Percentiles rank a stretch among this genome's conserved stretches.
Conservation (phyloP, 2,113 vertebrate genomes). For the Solea solea region DNA sequence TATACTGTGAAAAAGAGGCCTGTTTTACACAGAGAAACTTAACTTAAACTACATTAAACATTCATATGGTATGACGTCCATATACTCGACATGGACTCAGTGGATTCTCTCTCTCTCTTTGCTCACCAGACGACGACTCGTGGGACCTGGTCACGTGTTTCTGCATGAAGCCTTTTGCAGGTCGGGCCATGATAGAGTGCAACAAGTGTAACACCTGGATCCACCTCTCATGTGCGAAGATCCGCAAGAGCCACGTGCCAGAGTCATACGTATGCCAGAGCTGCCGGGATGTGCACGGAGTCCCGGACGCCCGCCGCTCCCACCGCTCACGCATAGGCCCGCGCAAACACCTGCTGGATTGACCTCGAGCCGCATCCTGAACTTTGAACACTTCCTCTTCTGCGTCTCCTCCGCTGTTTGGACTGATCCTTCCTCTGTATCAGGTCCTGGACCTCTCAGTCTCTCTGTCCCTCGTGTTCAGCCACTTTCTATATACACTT, state of each 20-base stretch:
- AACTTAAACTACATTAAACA: no score
- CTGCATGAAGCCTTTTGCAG: slow-evolving; percentile 98
- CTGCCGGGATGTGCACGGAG: slow-evolving; percentile 89
- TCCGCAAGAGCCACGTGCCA: slow-evolving; percentile 96
- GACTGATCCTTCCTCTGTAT: slow-evolving; percentile 40
- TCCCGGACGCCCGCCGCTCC: slow-evolving; percentile 91
- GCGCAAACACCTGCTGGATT: slow-evolving; percentile 93
- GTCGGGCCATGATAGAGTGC: slow-evolving; percentile 98
- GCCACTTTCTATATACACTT: slow-evolving; percentile 59
- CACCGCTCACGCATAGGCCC: slow-evolving; percentile 92
- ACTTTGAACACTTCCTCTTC: slow-evolving; percentile 27
- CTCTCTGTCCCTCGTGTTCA: slow-evolving; percentile 43
- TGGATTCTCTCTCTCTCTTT: neutral
- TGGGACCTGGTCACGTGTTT: slow-evolving; percentile 99
- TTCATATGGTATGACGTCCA: no score
- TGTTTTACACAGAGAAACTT: no score
- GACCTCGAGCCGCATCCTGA: slow-evolving; percentile 53
- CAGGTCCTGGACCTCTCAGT: slow-evolving; percentile 48
- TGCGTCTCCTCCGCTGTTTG: slow-evolving; percentile 16
- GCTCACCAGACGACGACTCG: slow-evolving; percentile 90
- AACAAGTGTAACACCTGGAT: slow-evolving; percentile 97
- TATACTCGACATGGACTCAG: neutral
- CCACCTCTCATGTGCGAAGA: slow-evolving; percentile 97
- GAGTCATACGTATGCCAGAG: slow-evolving; percentile 96
- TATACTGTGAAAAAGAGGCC: no score